Evolutionary conservation across 2,797 vertebrate genomes (phyloP).

Genomic region (Sparus aurata): DNA sequence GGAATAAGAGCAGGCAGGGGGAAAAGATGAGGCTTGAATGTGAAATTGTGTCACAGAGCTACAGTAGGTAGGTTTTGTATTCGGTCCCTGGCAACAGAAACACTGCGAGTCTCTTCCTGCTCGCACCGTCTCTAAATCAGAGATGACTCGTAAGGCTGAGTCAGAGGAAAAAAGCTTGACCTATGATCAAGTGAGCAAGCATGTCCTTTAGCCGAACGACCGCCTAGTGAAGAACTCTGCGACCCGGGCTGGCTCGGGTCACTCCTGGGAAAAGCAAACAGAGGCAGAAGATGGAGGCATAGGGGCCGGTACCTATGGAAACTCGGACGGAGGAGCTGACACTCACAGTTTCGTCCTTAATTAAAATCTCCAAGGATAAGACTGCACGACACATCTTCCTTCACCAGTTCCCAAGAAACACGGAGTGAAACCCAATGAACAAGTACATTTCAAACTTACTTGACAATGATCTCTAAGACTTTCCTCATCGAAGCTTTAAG

Average conservation of each 20-base stretch:
- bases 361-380: conserved; percentile 24
- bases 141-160: conserved; percentile 28
- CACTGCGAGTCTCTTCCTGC: neutral
- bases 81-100: conserved; percentile 19
- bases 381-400: neutral
- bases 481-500: neutral
- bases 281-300: conserved; percentile 43
- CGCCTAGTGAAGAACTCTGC: conserved; percentile 48
- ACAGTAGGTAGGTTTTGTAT: conserved; percentile 3
- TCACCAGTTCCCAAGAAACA: neutral
- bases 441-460: neutral
- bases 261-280: conserved; percentile 83
- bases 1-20: conserved; percentile 32
- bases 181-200: conserved; percentile 54
- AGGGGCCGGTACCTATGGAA: conserved; percentile 70
- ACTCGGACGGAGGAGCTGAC: conserved; percentile 56
- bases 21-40: conserved; percentile 17
- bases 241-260: conserved; percentile 60
- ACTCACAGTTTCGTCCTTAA: conserved; percentile 3
- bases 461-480: neutral
- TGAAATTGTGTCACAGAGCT: conserved; percentile 7
- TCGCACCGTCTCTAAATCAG: conserved; percentile 37
- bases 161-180: conserved; percentile 57
- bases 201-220: conserved; percentile 31
- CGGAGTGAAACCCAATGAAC: neutral